Conservation (phyloP, 2,888 invertebrate species). For the Cabera pusaria region DNA sequence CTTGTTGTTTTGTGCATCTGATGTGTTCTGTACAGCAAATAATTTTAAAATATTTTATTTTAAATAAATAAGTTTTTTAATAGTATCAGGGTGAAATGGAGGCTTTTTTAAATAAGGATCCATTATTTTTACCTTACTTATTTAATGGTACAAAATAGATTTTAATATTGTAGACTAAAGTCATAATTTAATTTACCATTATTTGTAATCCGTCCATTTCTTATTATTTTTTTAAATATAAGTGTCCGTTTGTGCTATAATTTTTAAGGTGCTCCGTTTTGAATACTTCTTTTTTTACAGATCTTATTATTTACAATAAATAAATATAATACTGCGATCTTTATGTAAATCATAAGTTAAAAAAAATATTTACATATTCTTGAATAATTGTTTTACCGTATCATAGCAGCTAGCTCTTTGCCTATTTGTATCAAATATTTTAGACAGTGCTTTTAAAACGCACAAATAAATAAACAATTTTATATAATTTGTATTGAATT, state of each 20-base stretch:
- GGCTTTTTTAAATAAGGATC: conserved; percentile 13
- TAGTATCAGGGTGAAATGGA: conserved; percentile 16
- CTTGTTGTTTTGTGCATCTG: too few species aligned
- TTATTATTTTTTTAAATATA: conserved; percentile 4
- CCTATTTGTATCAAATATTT: too few species aligned
- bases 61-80: not conserved
- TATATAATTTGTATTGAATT: too few species aligned
- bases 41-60: not conserved
- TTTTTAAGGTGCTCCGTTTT: conserved; percentile 12
- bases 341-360: too few species aligned
- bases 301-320: too few species aligned
- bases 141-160: conserved; percentile 21
- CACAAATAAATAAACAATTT: too few species aligned
- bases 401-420: too few species aligned
- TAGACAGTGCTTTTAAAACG: too few species aligned
- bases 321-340: too few species aligned
- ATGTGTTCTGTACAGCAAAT: not conserved
- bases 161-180: conserved; percentile 10
- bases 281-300: conserved; percentile 2
- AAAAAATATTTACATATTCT: too few species aligned
- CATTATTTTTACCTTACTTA: conserved; percentile 11
- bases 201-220: conserved; percentile 17
- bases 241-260: conserved; percentile 2
- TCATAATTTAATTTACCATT: conserved; percentile 13
- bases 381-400: too few species aligned